Evolutionary conservation across 2,888 invertebrate species (phyloP).

Genomic region (Nomada hirtipes): DNA sequence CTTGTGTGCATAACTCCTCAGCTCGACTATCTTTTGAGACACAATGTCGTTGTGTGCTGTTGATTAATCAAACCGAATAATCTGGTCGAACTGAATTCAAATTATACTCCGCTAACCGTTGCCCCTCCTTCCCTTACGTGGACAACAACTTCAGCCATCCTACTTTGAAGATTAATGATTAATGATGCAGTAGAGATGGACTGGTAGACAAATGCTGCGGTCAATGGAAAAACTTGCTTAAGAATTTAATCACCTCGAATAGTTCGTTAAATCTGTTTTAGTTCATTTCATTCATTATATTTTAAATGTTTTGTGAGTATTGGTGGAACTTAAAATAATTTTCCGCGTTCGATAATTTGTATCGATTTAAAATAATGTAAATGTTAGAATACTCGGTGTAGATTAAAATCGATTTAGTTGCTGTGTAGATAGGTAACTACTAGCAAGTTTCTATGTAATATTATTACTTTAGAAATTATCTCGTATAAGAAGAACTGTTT

Average conservation of each 20-base stretch:
- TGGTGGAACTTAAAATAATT: too few relatives aligned
- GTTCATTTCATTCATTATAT: not conserved
- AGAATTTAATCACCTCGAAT: not conserved
- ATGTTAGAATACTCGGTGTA: too few relatives aligned
- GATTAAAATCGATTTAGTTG: too few relatives aligned
- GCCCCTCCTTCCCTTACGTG: too few relatives aligned
- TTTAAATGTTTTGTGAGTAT: too few relatives aligned
- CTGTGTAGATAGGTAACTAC: too few relatives aligned
- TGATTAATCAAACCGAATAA: slow-evolving; percentile 60
- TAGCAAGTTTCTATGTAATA: too few relatives aligned
- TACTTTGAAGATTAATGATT: slow-evolving; percentile 24
- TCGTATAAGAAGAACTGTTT: too few relatives aligned
- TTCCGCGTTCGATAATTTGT: too few relatives aligned
- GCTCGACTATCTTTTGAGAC: slow-evolving; percentile 57
- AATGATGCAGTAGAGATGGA: not conserved
- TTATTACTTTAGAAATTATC: too few relatives aligned
- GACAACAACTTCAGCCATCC: slow-evolving; percentile 23
- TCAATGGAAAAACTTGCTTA: slow-evolving; percentile 16
- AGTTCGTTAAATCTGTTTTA: not conserved
- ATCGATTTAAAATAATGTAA: not conserved
- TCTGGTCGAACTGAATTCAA: slow-evolving; percentile 54
- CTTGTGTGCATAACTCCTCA: slow-evolving; percentile 51
- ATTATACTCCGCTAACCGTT: slow-evolving; percentile 27
- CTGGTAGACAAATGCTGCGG: not conserved
- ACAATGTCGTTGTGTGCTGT: slow-evolving; percentile 46